Percentiles rank a stretch among this genome's conserved stretches.
These are phyloP conservation scores for Podarcis cretensis DNA, from an alignment of 2,113 vertebrate species.

Conservation along the genomic window DNA sequence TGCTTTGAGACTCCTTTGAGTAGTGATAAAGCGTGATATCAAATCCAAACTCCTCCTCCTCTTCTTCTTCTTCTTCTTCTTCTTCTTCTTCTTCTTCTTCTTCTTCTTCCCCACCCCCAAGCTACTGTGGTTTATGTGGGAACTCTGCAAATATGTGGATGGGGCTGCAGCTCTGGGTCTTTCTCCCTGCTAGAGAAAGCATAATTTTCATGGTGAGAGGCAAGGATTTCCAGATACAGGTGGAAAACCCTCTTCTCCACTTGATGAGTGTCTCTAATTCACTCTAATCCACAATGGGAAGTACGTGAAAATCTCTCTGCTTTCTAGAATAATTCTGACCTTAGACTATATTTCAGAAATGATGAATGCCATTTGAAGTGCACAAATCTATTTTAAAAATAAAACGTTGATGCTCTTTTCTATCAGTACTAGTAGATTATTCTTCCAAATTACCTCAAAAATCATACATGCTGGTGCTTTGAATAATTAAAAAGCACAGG, in stretches of 20 bases:
- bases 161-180: background rate
- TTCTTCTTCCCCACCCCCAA: too few relatives aligned
- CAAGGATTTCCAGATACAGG: background rate
- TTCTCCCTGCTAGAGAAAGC: background rate
- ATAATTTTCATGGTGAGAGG: background rate
- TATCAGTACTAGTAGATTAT: slow-evolving; percentile 46
- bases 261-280: too few relatives aligned
- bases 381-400: slow-evolving; percentile 40
- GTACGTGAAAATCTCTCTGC: background rate
- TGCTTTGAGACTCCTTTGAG: too few relatives aligned
- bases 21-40: too few relatives aligned
- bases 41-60: too few relatives aligned
- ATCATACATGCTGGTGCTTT: slow-evolving; percentile 27
- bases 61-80: too few relatives aligned
- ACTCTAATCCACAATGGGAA: background rate
- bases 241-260: background rate
- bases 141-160: too few relatives aligned
- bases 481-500: slow-evolving; percentile 44
- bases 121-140: background rate
- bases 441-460: slow-evolving; percentile 33
- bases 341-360: slow-evolving; percentile 25
- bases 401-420: slow-evolving; percentile 53
- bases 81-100: too few relatives aligned
- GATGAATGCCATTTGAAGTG: slow-evolving; percentile 7
- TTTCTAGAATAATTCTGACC: slow-evolving; percentile 17